Percentiles rank a stretch among this genome's conserved stretches.
phyloP scores from a whole-genome alignment of 2,113 vertebrate genomes.

The Xiphophorus maculatus region DNA sequence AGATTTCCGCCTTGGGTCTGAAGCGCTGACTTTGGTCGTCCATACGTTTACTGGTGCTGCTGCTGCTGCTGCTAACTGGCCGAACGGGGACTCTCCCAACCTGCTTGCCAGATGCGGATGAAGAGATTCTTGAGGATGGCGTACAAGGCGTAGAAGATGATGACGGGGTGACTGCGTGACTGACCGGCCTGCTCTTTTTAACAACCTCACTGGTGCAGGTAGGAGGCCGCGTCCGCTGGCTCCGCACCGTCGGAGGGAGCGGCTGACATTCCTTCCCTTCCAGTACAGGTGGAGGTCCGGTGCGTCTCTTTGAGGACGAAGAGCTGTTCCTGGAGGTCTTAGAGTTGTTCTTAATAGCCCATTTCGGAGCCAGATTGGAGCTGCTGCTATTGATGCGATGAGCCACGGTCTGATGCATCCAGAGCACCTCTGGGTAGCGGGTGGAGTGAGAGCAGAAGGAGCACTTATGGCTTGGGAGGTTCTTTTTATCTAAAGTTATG shows the following conservation, averaged over 20 bases:
- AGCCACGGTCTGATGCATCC: slow-evolving; percentile 94
- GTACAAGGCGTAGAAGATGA: slow-evolving; percentile 48
- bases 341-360: slow-evolving; percentile 83
- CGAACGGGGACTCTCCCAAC: slow-evolving; percentile 42
- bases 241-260: slow-evolving; percentile 79
- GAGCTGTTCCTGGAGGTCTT: slow-evolving; percentile 79
- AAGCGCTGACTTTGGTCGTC: slow-evolving; percentile 68
- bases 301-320: slow-evolving; percentile 85
- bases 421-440: slow-evolving; percentile 92
- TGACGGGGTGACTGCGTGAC: slow-evolving; percentile 42
- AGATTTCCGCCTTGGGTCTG: slow-evolving; percentile 79
- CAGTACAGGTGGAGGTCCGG: slow-evolving; percentile 88
- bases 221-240: slow-evolving; percentile 85
- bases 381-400: slow-evolving; percentile 90
- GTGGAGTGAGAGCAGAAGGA: slow-evolving; percentile 92
- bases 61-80: slow-evolving; percentile 36
- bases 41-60: slow-evolving; percentile 58
- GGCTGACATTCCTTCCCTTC: slow-evolving; percentile 91
- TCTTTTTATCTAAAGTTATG: slow-evolving; percentile 72
- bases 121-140: slow-evolving; percentile 42
- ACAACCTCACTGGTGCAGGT: slow-evolving; percentile 43
- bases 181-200: slow-evolving; percentile 73
- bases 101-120: slow-evolving; percentile 36
- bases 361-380: slow-evolving; percentile 83
- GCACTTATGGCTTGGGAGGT: slow-evolving; percentile 86